Percentiles rank a stretch among this genome's conserved stretches.
These are phyloP conservation scores for Euura lappo DNA, from an alignment of 1,140 invertebrate genomes.

Conservation along the genomic window DNA sequence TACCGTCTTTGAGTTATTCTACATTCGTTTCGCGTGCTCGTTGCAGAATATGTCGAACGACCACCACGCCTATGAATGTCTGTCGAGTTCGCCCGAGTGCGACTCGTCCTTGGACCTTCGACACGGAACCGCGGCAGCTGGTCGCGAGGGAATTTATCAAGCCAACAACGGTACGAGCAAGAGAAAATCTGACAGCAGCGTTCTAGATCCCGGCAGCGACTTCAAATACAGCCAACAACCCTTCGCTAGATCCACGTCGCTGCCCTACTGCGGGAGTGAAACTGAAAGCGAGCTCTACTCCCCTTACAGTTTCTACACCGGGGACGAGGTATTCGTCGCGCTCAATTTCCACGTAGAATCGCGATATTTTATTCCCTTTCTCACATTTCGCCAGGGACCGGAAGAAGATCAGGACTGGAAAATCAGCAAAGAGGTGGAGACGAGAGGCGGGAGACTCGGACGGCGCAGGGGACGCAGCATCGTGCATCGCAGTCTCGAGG, in stretches of 20 bases:
- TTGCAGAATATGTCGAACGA: constrained; percentile 40
- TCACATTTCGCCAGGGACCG: constrained; percentile 47
- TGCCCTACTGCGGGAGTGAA: constrained; percentile 81
- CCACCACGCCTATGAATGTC: constrained; percentile 68
- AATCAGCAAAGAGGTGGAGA: constrained; percentile 49
- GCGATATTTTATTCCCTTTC: constrained; percentile 16
- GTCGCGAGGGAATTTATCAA: background rate
- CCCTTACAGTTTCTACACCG: constrained; percentile 75
- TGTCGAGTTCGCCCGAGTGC: constrained; percentile 71
- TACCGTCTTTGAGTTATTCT: background rate
- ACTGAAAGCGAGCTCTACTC: constrained; percentile 82
- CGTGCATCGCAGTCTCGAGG: constrained; percentile 82
- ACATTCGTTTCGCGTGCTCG: background rate
- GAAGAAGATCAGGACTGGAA: constrained; percentile 64
- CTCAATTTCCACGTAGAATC: background rate
- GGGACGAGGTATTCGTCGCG: constrained; percentile 49
- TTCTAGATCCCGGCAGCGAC: constrained; percentile 55
- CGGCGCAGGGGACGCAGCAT: constrained; percentile 78
- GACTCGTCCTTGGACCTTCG: constrained; percentile 60
- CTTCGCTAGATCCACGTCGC: constrained; percentile 66
- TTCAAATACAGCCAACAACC: constrained; percentile 50
- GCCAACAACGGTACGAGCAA: constrained; percentile 32
- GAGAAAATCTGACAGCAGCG: constrained; percentile 60
- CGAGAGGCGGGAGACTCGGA: constrained; percentile 64
- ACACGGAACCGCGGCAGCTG: constrained; percentile 27